Evolutionary conservation across 2,113 vertebrate species (phyloP).

Genomic region (Saccopteryx leptura): DNA sequence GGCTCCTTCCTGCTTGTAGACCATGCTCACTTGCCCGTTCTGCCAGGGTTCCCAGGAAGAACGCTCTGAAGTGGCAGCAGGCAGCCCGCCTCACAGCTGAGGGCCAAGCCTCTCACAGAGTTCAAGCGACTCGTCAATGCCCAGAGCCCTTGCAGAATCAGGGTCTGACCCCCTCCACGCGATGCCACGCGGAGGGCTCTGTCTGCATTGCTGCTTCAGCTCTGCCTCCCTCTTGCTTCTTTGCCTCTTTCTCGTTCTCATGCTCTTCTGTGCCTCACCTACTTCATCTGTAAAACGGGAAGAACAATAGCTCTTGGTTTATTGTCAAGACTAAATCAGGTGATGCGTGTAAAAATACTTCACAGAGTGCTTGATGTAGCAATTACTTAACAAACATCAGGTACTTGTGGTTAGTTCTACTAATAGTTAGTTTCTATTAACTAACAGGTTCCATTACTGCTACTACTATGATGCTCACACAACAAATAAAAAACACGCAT

Average conservation of each 20-base stretch:
- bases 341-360: background rate
- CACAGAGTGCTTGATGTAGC: background rate
- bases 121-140: rapidly evolving
- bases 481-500: background rate
- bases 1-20: background rate
- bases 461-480: background rate
- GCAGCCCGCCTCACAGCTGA: background rate
- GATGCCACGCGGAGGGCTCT: rapidly evolving
- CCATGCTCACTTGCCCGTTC: too few species aligned
- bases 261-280: background rate
- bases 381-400: background rate
- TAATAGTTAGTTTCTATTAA: background rate
- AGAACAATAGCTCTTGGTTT: background rate
- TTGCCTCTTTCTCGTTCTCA: background rate
- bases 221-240: too few species aligned
- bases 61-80: background rate
- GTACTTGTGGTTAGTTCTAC: background rate
- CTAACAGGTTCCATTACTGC: background rate
- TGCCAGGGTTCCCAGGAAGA: background rate
- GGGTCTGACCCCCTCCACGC: background rate
- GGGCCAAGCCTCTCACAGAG: background rate
- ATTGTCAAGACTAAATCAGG: background rate
- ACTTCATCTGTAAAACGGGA: background rate
- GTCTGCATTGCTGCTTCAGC: background rate
- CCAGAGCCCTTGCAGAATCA: background rate